A percentile compares a stretch with the other conserved stretches of the same genome.
Evolutionary conservation across 2,797 vertebrate species (phyloP).

Genomic region (Hybognathus amarus): DNA sequence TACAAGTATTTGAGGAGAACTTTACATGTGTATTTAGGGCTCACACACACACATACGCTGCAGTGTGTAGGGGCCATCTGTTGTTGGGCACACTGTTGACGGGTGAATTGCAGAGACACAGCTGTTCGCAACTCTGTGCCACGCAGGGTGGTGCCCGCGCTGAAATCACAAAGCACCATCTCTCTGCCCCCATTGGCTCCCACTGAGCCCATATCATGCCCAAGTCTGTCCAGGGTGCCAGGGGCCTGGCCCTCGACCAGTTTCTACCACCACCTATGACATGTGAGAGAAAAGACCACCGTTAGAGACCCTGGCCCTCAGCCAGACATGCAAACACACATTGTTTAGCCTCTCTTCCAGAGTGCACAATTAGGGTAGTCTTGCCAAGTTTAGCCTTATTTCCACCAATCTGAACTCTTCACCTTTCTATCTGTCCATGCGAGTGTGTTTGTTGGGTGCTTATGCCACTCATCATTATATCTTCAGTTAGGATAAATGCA

Average conservation of each 20-base stretch:
- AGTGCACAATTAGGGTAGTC: background rate
- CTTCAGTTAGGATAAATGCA: conserved; percentile 1
- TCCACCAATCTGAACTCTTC: conserved; percentile 34
- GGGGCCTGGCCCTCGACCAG: conserved; percentile 1
- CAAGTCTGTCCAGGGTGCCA: conserved; percentile 36
- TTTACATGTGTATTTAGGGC: conserved; percentile 44
- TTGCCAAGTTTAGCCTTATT: conserved; percentile 25
- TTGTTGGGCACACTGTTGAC: conserved; percentile 43
- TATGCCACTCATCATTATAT: background rate
- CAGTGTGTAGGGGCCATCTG: conserved; percentile 39
- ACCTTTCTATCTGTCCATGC: background rate
- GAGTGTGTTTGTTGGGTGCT: background rate
- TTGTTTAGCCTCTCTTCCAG: background rate
- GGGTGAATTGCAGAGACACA: conserved; percentile 47
- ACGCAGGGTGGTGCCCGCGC: conserved; percentile 31
- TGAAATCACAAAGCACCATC: conserved; percentile 42
- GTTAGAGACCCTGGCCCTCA: conserved; percentile 55
- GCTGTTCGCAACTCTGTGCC: conserved; percentile 46
- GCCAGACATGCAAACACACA: conserved; percentile 45
- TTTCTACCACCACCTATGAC: conserved; percentile 37
- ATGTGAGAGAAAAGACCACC: conserved; percentile 56
- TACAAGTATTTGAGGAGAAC: conserved; percentile 33
- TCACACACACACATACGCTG: background rate
- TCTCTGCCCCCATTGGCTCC: conserved; percentile 30
- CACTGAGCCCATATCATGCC: conserved; percentile 31